Conservation (phyloP, 2,888 invertebrate species). For the Pycnomerus fuliginosus region DNA sequence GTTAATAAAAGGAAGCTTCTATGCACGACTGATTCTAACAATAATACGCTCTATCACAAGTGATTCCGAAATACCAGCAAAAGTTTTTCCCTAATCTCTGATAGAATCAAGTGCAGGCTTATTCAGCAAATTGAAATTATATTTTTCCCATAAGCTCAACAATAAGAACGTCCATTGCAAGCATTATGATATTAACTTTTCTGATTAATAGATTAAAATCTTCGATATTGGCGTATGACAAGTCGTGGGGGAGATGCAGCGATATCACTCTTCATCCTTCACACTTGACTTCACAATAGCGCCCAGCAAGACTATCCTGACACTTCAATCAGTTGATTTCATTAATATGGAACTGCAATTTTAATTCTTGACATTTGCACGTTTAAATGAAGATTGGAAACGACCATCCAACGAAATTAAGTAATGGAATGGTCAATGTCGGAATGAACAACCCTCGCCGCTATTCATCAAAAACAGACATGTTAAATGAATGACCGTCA, state of each 20-base stretch:
- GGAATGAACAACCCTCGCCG: too few species aligned
- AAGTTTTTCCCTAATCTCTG: conserved; percentile 5
- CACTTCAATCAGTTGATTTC: too few species aligned
- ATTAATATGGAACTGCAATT: too few species aligned
- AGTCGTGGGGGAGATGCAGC: conserved; percentile 35
- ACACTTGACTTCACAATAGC: conserved; percentile 25
- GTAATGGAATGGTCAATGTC: too few species aligned
- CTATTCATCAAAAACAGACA: too few species aligned
- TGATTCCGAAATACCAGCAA: conserved; percentile 6
- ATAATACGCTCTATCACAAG: conserved; percentile 12
- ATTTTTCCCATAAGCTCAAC: conserved; percentile 32
- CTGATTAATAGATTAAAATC: conserved; percentile 51
- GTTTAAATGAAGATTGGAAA: too few species aligned
- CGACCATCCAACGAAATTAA: too few species aligned
- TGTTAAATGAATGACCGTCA: too few species aligned
- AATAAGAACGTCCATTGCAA: conserved; percentile 38
- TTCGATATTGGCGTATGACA: conserved; percentile 48
- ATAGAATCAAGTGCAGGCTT: conserved; percentile 9
- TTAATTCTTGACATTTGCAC: too few species aligned
- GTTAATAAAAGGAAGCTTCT: conserved; percentile 27
- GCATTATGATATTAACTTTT: conserved; percentile 49
- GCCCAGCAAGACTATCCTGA: background rate
- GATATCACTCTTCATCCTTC: conserved; percentile 29
- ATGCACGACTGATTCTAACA: conserved; percentile 15
- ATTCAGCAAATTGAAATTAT: conserved; percentile 35